These are phyloP conservation scores for Cladorhizidae sp. DNA, from an alignment of 37 sponge, comb jelly and placozoan genomes.

Conservation along the genomic window DNA sequence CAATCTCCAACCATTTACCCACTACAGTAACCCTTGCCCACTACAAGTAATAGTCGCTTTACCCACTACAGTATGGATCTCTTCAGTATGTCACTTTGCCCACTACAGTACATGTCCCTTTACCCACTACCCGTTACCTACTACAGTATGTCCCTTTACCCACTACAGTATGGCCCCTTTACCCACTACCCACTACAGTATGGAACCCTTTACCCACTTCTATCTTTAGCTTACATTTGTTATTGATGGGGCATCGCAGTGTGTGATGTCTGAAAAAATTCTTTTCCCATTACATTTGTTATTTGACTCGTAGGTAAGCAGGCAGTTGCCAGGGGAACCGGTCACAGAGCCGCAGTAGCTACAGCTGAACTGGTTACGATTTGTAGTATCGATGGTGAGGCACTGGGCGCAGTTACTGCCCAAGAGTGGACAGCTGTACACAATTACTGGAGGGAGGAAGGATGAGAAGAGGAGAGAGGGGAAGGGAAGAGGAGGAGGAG, in stretches of 20 bases:
- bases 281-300: background rate
- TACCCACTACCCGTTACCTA: background rate
- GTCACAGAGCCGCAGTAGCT: constrained; percentile 41
- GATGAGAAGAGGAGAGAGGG: background rate
- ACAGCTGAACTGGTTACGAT: constrained; percentile 40
- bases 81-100: too few species aligned
- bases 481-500: background rate
- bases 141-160: background rate
- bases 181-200: too few species aligned
- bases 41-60: too few species aligned
- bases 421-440: constrained; percentile 77
- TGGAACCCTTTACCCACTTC: too few species aligned
- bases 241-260: constrained; percentile 12
- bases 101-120: background rate
- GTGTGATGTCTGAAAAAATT: background rate
- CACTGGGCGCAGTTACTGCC: constrained; percentile 86
- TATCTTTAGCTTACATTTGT: constrained; percentile 5
- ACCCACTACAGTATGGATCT: too few species aligned
- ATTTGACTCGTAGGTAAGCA: background rate
- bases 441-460: constrained; percentile 34
- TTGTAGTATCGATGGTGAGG: constrained; percentile 35
- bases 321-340: background rate
- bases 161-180: too few species aligned
- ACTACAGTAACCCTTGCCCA: background rate
- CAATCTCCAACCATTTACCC: background rate